Conservation (phyloP, 2,888 invertebrate genomes). For the Catocala nupta region DNA sequence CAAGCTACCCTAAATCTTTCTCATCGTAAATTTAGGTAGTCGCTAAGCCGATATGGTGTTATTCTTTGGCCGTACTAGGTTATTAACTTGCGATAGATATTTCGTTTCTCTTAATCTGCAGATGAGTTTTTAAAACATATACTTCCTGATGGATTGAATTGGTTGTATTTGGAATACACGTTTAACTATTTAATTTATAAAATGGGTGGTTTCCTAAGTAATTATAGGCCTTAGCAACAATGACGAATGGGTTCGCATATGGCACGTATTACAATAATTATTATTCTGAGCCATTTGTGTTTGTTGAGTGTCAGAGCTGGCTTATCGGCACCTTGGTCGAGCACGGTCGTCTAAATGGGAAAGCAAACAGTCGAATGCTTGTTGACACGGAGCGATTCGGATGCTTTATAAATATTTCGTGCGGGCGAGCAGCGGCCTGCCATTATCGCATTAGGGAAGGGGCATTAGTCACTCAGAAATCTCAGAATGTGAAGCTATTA, state of each 20-base stretch:
- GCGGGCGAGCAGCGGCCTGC: conserved; percentile 66
- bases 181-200: too few species aligned
- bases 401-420: conserved; percentile 84
- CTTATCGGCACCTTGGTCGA: conserved; percentile 69
- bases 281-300: conserved; percentile 39
- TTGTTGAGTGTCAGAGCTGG: conserved; percentile 49
- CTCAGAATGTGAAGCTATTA: conserved; percentile 79
- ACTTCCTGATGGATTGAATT: too few species aligned
- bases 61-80: too few species aligned
- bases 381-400: conserved; percentile 80
- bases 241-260: conserved; percentile 26
- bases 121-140: too few species aligned
- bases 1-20: too few species aligned
- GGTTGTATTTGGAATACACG: too few species aligned
- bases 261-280: conserved; percentile 29
- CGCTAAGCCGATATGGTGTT: too few species aligned
- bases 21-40: too few species aligned
- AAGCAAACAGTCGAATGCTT: conserved; percentile 76
- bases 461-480: conserved; percentile 82
- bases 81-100: too few species aligned
- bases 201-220: not conserved
- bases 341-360: conserved; percentile 72
- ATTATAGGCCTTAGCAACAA: conserved; percentile 7
- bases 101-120: too few species aligned
- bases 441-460: conserved; percentile 85